Evolutionary conservation across 2,113 vertebrate genomes (phyloP), one percentile per base, ranked within the genome.

Genomic region (Micromys minutus): DNA sequence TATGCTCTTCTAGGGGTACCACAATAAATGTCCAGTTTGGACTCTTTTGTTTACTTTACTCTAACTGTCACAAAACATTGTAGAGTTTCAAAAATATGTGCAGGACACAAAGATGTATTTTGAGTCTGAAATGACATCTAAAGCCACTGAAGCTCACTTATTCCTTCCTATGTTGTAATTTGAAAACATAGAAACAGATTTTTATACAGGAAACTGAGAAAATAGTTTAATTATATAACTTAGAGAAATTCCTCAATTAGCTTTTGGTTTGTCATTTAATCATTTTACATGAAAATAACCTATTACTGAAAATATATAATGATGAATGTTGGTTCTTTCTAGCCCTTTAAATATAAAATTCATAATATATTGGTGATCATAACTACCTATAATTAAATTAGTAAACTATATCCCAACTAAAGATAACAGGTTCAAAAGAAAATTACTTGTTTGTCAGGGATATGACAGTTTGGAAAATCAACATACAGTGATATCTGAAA

Each of bases 391-490:
- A 89, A 81, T 59, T 94, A 63, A 86, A 67, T 36, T 85, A 80
- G 24, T 22, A 65, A 84, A 57, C 39, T 84, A 57, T 17, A 65
- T 42, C 3, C 0, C 26, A 57, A 45, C 21, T 80, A 11, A 5
- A 81, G 24, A 47, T 47, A 94, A 87, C 84, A 75, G 3, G 59
- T 88, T 94, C 10, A 87, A 81, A 76, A 69, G 10, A 89, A 89
- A 57, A 80, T n/a, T 7, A 79, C 45, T 31, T 91, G 4, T n/a
- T 24, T 83, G 16, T 80, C 71, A 80, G 12, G 26, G 69, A n/a
- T 52, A 50, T n/a, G 7, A 3, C 0, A 84, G 21, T 80, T 39
- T n/a, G 57, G 15, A 74, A 96, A 94, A 88, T 71, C 10, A 90
- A 3, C 15, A 39, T 55, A 67, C 0, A 8, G 0, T 69, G 6